These are phyloP conservation scores for Meta bourneti DNA, from an alignment of 2,888 invertebrate species.

Conservation along the genomic window DNA sequence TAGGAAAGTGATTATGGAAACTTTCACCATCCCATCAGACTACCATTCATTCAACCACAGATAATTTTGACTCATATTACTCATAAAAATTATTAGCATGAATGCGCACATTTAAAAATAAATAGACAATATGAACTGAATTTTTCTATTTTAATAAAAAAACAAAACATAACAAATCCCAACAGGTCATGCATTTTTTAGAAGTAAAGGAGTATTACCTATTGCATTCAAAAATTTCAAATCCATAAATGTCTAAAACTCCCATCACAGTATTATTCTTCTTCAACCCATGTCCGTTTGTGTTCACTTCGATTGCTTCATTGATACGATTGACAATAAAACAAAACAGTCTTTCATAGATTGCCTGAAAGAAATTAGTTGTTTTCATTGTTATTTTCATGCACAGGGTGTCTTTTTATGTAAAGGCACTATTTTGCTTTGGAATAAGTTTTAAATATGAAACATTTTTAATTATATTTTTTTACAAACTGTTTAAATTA, in stretches of 20 bases:
- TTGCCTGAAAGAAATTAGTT: slow-evolving; percentile 84
- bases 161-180: too few relatives aligned
- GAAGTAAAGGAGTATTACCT: slow-evolving; percentile 83
- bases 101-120: neutral
- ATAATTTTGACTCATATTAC: too few relatives aligned
- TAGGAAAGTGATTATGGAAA: too few relatives aligned
- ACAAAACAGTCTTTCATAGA: slow-evolving; percentile 95
- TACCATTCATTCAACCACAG: too few relatives aligned
- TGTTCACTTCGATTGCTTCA: slow-evolving; percentile 90
- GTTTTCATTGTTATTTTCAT: neutral
- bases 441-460: neutral
- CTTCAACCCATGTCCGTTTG: slow-evolving; percentile 80
- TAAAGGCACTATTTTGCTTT: too few relatives aligned
- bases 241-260: slow-evolving; percentile 98
- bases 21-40: too few relatives aligned
- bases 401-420: neutral
- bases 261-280: slow-evolving; percentile 92
- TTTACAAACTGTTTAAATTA: neutral
- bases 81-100: too few relatives aligned
- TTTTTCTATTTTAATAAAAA: neutral
- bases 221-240: slow-evolving; percentile 98
- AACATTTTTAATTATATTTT: too few relatives aligned
- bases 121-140: neutral
- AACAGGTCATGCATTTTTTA: neutral
- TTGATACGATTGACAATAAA: slow-evolving; percentile 97